Percentiles rank a stretch among this genome's conserved stretches.
Evolutionary conservation across 2,888 invertebrate species (phyloP).

Genomic region (Erebia epiphron): DNA sequence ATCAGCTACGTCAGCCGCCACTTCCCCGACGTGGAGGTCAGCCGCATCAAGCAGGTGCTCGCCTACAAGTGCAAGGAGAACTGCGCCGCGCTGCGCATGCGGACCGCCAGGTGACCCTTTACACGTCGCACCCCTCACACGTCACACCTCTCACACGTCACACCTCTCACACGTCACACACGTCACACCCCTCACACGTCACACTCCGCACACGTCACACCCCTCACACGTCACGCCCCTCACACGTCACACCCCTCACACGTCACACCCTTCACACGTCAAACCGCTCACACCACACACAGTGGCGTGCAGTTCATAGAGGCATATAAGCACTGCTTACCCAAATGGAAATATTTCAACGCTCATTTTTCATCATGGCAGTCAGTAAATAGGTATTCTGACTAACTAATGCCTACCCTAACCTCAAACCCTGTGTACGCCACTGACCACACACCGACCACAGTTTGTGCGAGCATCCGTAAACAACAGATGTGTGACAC

Average conservation of each 20-base stretch:
- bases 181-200: not conserved
- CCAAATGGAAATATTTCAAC: too few species aligned
- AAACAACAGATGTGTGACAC: too few species aligned
- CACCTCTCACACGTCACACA: not conserved
- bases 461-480: too few species aligned
- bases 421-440: not conserved
- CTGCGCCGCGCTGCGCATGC: constrained; percentile 89
- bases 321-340: too few species aligned
- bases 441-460: too few species aligned
- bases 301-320: too few species aligned
- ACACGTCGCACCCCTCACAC: not conserved
- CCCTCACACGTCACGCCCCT: not conserved
- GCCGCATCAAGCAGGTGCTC: constrained; percentile 89
- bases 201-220: not conserved
- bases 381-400: too few species aligned
- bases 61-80: constrained; percentile 91
- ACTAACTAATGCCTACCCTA: too few species aligned
- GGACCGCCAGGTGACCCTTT: constrained; percentile 83
- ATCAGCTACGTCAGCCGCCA: constrained; percentile 89
- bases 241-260: not conserved
- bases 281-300: not conserved
- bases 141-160: not conserved
- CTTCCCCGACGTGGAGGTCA: constrained; percentile 89
- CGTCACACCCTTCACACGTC: constrained; percentile 1
- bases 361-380: too few species aligned